Conservation (phyloP, 1,140 invertebrate genomes). For the Drosophila kohkoa region DNA sequence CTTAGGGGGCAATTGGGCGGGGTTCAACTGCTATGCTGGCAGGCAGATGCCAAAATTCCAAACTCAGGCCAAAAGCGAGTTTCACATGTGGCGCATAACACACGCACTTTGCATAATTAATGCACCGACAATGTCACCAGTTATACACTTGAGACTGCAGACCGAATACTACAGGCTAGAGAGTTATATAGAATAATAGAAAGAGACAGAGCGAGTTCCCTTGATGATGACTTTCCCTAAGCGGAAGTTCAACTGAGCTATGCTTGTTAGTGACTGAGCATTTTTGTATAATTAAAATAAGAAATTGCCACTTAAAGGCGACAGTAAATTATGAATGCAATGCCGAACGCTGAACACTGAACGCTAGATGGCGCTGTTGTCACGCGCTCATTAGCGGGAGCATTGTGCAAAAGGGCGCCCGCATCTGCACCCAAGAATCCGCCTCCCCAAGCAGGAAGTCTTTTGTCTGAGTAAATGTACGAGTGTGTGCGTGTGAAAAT, state of each 20-base stretch:
- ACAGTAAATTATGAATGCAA: constrained; percentile 55
- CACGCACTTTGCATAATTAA: constrained; percentile 82
- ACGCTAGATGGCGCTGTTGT: constrained; percentile 57
- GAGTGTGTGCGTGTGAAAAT: constrained; percentile 34
- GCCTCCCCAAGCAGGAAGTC: constrained; percentile 50
- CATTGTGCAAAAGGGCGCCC: constrained; percentile 47
- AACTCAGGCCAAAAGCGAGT: constrained; percentile 17
- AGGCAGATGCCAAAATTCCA: constrained; percentile 26
- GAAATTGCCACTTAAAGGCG: constrained; percentile 81
- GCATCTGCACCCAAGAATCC: constrained; percentile 18
- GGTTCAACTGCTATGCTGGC: neutral
- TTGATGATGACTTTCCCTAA: neutral
- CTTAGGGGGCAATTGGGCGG: neutral
- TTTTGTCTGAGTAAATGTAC: constrained; percentile 9
- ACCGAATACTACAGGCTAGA: constrained; percentile 18
- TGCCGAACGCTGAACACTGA: constrained; percentile 32
- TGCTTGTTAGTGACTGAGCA: constrained; percentile 23
- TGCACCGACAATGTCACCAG: constrained; percentile 73
- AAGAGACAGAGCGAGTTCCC: neutral
- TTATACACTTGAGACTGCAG: constrained; percentile 73
- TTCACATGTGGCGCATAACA: constrained; percentile 44
- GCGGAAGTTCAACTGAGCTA: constrained; percentile 27
- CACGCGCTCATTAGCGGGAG: constrained; percentile 70
- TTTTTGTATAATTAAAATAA: constrained; percentile 78
- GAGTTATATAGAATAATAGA: constrained; percentile 13